Conservation (phyloP, 2,888 invertebrate species). For the Polydesmus complanatus region DNA sequence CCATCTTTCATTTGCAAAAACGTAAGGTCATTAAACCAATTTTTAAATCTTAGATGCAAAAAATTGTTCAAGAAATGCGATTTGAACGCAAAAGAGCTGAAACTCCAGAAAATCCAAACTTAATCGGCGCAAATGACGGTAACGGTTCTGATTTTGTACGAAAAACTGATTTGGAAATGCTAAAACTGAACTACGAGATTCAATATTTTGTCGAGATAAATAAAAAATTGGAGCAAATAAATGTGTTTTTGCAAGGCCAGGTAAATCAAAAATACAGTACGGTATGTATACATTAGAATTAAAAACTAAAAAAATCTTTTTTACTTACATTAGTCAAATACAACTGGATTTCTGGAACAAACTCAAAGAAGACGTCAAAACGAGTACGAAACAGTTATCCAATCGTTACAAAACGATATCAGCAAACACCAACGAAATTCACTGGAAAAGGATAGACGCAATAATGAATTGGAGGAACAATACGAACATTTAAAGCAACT, state of each 20-base stretch:
- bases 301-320: too few relatives aligned
- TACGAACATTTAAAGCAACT: not conserved
- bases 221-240: slow-evolving; percentile 2
- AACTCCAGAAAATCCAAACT: too few relatives aligned
- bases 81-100: too few relatives aligned
- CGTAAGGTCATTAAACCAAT: too few relatives aligned
- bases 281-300: not conserved
- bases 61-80: too few relatives aligned
- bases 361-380: not conserved
- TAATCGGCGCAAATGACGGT: too few relatives aligned
- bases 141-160: not conserved
- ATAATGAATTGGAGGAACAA: not conserved
- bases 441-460: not conserved
- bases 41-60: too few relatives aligned
- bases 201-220: not conserved
- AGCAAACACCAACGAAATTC: not conserved
- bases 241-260: not conserved
- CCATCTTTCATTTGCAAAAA: too few relatives aligned
- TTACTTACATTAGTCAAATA: too few relatives aligned
- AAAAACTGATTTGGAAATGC: not conserved
- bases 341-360: not conserved
- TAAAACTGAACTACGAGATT: not conserved
- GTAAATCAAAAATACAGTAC: not conserved
- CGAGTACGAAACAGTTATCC: not conserved
- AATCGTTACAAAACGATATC: not conserved